phyloP scores from a whole-genome alignment of 2,113 vertebrate genomes.

The Callithrix jacchus region DNA sequence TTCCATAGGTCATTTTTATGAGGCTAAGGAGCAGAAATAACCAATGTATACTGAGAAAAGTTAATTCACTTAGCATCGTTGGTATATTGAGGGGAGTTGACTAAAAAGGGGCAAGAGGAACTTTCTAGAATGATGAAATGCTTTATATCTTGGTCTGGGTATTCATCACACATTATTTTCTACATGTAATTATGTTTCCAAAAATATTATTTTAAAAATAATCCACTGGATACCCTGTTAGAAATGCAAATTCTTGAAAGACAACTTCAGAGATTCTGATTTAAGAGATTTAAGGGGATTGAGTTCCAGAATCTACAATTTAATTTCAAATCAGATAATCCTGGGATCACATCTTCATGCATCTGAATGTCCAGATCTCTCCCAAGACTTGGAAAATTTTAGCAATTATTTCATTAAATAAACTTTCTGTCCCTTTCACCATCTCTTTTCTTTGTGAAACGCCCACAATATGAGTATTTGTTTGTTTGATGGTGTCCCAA shows the following conservation, averaged over 20 bases:
- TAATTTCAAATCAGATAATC: background rate
- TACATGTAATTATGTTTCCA: background rate
- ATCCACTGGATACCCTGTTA: background rate
- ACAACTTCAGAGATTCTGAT: background rate
- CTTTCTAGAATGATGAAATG: background rate
- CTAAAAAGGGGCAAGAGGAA: background rate
- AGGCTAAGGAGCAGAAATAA: background rate
- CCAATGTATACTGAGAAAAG: background rate
- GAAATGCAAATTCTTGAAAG: constrained; percentile 17
- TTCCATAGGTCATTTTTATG: background rate
- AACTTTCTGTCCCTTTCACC: background rate
- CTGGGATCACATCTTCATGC: background rate
- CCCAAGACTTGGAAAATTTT: background rate
- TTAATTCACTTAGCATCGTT: background rate
- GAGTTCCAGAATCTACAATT: background rate
- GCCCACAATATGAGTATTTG: background rate
- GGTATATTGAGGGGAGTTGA: background rate
- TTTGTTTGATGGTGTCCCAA: background rate
- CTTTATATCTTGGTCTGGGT: background rate
- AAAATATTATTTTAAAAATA: background rate
- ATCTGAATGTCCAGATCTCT: background rate
- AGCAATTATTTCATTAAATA: background rate
- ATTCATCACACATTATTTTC: background rate
- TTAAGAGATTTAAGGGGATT: background rate
- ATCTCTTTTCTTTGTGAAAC: background rate